Conservation (phyloP, 2,888 invertebrate species). For the Nephrotoma guestfalica region DNA sequence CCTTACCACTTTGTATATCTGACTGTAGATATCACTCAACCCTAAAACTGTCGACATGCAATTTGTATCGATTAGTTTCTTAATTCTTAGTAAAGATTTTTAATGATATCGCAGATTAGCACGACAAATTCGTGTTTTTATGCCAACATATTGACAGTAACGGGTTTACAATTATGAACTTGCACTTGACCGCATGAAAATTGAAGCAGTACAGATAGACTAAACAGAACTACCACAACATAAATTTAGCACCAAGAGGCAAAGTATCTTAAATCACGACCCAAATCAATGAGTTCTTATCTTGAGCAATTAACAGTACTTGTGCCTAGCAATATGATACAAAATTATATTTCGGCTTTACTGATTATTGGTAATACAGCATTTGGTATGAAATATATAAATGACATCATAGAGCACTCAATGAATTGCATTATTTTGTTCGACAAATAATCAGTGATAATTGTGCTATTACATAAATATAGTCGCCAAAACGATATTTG, state of each 20-base stretch:
- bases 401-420: not conserved
- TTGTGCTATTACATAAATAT: not conserved
- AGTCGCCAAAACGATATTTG: not conserved
- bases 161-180: not conserved
- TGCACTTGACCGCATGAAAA: not conserved
- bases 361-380: not conserved
- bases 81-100: not conserved
- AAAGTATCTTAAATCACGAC: not conserved
- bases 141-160: not conserved
- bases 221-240: no score
- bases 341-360: not conserved
- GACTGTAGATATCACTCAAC: not conserved
- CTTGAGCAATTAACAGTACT: not conserved
- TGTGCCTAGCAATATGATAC: not conserved
- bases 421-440: not conserved
- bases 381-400: not conserved
- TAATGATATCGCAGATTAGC: not conserved
- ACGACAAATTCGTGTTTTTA: not conserved
- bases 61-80: not conserved
- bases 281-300: not conserved
- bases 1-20: not conserved
- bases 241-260: no score
- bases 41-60: not conserved
- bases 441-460: not conserved
- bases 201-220: no score